Evolutionary conservation across 2,888 invertebrate genomes (phyloP).

Genomic region (Erannis defoliaria): DNA sequence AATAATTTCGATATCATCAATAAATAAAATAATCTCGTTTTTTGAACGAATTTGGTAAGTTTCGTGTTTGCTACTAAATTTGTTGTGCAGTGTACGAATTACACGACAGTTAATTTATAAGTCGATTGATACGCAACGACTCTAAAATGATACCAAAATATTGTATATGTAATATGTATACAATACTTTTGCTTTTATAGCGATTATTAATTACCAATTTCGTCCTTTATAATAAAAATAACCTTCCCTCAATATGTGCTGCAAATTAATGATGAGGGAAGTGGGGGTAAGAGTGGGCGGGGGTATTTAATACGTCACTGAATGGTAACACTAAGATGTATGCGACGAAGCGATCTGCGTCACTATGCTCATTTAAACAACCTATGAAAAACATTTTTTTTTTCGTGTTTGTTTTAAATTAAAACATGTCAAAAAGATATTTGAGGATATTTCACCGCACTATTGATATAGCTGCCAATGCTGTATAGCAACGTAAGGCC

Average conservation of each 20-base stretch:
- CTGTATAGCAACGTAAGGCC: constrained; percentile 1
- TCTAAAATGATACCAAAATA: too few relatives aligned
- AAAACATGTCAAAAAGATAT: neutral
- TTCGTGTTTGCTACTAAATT: constrained; percentile 3
- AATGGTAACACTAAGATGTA: constrained; percentile 66
- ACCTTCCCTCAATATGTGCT: constrained; percentile 49
- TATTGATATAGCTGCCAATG: neutral
- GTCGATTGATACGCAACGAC: too few relatives aligned
- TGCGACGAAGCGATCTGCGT: constrained; percentile 68
- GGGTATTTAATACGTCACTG: constrained; percentile 53
- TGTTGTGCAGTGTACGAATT: neutral
- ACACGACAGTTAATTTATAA: too few relatives aligned
- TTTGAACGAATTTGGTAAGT: constrained; percentile 57
- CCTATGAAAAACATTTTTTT: neutral
- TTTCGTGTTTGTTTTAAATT: neutral
- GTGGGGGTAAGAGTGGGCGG: constrained; percentile 48
- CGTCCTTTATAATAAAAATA: constrained; percentile 37
- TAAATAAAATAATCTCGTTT: constrained; percentile 82
- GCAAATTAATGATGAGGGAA: constrained; percentile 58
- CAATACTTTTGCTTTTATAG: neutral
- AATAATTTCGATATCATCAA: constrained; percentile 54
- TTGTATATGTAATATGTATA: too few relatives aligned
- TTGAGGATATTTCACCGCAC: neutral
- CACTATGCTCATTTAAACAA: constrained; percentile 68
- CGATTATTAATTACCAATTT: constrained; percentile 57